Evolutionary conservation across 2,113 vertebrate genomes (phyloP).

Genomic region (Petaurus breviceps): DNA sequence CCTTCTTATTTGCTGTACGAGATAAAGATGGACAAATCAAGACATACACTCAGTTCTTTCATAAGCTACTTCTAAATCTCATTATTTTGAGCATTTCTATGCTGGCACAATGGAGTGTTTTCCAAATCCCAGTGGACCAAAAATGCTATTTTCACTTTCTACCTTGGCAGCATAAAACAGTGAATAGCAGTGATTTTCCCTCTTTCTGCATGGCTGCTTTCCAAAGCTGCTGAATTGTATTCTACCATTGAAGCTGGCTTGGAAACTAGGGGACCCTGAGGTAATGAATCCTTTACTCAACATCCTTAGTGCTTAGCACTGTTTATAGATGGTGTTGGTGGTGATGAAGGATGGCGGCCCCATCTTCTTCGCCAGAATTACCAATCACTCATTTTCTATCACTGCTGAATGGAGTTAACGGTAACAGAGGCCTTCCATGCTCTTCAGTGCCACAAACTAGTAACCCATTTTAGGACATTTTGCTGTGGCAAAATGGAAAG

Average conservation of each 20-base stretch:
- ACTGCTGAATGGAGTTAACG: not conserved
- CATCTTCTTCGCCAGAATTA: not conserved
- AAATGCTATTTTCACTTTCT: not conserved
- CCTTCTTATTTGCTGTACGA: not conserved
- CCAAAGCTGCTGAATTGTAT: not conserved
- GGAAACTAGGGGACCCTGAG: not conserved
- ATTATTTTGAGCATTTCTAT: slow-evolving; percentile 39
- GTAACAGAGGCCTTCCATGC: not conserved
- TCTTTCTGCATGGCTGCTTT: not conserved
- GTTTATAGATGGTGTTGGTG: not conserved
- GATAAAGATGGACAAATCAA: not conserved
- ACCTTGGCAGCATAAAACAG: not conserved
- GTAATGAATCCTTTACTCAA: not conserved
- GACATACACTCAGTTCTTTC: slow-evolving; percentile 8
- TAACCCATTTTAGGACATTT: not conserved
- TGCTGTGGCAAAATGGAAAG: not conserved
- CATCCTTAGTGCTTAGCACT: not conserved
- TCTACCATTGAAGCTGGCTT: not conserved
- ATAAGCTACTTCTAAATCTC: slow-evolving; percentile 12
- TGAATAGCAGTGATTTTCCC: not conserved
- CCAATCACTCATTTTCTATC: not conserved
- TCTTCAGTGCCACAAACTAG: not conserved
- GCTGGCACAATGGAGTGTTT: not conserved
- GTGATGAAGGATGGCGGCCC: not conserved
- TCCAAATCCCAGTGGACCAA: slow-evolving; percentile 15